Evolutionary conservation across 1,140 invertebrate species (phyloP).

Genomic region (Brachionus manjavacas): DNA sequence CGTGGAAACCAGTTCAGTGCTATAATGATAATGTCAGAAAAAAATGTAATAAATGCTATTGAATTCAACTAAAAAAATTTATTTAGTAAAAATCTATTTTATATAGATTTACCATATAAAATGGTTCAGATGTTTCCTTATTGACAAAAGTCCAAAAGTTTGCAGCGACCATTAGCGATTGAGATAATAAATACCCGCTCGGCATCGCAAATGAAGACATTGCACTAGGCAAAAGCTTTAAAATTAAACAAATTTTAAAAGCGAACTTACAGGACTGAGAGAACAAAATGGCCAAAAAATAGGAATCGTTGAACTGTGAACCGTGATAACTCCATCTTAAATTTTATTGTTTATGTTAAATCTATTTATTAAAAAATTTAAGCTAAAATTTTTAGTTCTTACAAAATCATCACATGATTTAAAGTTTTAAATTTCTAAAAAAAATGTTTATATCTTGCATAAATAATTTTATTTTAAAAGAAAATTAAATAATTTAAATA

Average conservation of each 20-base stretch:
- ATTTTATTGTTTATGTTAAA: too few species aligned
- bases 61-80: not conserved
- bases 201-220: not conserved
- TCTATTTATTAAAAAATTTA: too few species aligned
- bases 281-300: not conserved
- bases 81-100: too few species aligned
- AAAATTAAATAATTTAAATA: not conserved
- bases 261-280: not conserved
- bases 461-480: not conserved
- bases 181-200: not conserved
- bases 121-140: constrained; percentile 20
- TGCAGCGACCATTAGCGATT: not conserved
- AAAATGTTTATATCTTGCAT: not conserved
- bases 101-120: not conserved
- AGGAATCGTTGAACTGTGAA: not conserved
- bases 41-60: not conserved
- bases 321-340: not conserved
- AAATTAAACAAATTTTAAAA: not conserved
- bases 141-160: not conserved
- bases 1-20: not conserved
- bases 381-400: not conserved
- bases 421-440: not conserved
- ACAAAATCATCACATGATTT: constrained; percentile 25
- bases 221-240: not conserved
- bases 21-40: not conserved